Conservation (phyloP, 2,797 vertebrate genomes). For the Heteromormyrus szaboi region DNA sequence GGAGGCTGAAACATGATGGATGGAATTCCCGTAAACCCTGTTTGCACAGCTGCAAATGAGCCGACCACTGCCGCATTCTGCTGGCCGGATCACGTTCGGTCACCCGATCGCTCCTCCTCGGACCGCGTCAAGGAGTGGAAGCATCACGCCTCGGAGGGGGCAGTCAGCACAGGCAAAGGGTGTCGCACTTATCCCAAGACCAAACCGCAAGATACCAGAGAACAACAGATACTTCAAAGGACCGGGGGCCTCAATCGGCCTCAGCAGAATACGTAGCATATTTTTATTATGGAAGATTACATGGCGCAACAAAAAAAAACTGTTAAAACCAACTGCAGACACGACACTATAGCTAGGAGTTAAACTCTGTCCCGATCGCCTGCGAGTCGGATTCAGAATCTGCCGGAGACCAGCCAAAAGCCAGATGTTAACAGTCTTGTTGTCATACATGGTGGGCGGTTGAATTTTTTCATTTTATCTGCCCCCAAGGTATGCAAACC, state of each 20-base stretch:
- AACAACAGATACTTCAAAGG: not conserved
- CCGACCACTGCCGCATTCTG: not conserved
- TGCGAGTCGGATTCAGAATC: not conserved
- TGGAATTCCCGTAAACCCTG: not conserved
- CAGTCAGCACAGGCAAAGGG: not conserved
- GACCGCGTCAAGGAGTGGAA: not conserved
- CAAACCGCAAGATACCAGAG: not conserved
- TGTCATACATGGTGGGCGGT: not conserved
- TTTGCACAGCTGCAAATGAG: slow-evolving; percentile 19
- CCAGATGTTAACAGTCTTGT: not conserved
- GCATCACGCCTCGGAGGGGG: not conserved
- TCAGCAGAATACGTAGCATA: not conserved
- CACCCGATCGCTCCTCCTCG: not conserved
- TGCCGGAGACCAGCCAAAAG: not conserved
- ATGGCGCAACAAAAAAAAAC: not conserved
- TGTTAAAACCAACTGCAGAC: not conserved
- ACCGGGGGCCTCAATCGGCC: not conserved
- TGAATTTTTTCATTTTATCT: not conserved
- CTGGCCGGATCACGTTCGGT: not conserved
- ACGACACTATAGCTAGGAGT: not conserved
- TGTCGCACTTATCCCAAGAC: not conserved
- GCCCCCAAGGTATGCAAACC: not conserved
- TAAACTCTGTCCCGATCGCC: not conserved
- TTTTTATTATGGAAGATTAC: not conserved
- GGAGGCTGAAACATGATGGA: not conserved